Evolutionary conservation across 2,797 vertebrate genomes (phyloP).

Genomic region (Brachymystax lenok): DNA sequence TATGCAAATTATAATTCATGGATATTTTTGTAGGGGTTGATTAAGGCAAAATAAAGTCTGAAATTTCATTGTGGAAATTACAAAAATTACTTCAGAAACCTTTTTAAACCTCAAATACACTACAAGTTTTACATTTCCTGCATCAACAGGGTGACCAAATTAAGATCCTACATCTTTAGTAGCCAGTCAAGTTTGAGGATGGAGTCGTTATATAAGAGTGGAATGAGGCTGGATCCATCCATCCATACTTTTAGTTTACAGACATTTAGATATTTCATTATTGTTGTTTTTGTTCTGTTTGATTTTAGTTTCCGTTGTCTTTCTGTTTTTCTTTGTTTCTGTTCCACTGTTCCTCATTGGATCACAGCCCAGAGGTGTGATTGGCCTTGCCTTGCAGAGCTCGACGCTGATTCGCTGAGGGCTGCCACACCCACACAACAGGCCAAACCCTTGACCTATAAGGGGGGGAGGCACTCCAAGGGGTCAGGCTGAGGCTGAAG

Average conservation of each 20-base stretch:
- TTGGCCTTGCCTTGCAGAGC: conserved; percentile 85
- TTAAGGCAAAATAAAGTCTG: too few relatives aligned
- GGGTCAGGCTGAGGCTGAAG: conserved; percentile 80
- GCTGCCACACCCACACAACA: conserved; percentile 69
- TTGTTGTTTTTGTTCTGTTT: conserved; percentile 59
- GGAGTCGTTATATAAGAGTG: not conserved
- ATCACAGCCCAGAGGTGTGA: conserved; percentile 84
- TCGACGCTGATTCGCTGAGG: conserved; percentile 65
- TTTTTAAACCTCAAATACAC: too few relatives aligned
- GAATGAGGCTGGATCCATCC: conserved; percentile 42
- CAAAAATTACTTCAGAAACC: too few relatives aligned
- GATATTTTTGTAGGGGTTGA: too few relatives aligned
- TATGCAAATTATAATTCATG: too few relatives aligned
- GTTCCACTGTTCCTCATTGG: conserved; percentile 76
- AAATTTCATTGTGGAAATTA: too few relatives aligned
- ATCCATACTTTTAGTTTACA: conserved; percentile 61
- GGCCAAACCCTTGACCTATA: conserved; percentile 50
- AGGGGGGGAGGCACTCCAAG: conserved; percentile 67
- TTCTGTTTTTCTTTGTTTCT: conserved; percentile 72
- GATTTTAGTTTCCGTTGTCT: conserved; percentile 59
- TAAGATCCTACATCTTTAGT: not conserved
- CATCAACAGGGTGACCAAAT: too few relatives aligned
- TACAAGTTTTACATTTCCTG: too few relatives aligned
- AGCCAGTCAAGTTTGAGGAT: not conserved
- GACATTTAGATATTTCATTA: conserved; percentile 64